Conservation (phyloP, 1,140 invertebrate genomes). For the Elysia chlorotica region DNA sequence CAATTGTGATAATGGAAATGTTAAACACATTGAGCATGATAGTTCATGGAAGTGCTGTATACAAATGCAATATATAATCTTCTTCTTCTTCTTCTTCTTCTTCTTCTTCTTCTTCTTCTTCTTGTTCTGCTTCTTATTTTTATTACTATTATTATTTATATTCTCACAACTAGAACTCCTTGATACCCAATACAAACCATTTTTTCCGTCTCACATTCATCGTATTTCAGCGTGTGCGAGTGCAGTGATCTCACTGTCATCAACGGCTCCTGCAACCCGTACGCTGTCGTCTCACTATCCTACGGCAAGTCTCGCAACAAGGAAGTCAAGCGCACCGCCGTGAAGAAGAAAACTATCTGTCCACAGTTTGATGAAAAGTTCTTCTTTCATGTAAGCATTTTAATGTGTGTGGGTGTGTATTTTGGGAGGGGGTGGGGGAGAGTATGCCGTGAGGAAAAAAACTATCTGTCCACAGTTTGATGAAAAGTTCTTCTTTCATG, state of each 20-base stretch:
- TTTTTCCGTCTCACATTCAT: background rate
- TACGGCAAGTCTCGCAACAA: slow-evolving; percentile 72
- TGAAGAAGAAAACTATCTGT: background rate
- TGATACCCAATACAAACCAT: background rate
- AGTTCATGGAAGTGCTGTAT: too few species aligned
- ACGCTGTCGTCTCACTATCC: slow-evolving; percentile 78
- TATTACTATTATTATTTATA: background rate
- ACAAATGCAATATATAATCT: too few species aligned
- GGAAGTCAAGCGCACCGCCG: background rate
- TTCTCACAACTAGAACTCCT: background rate
- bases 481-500: slow-evolving; percentile 86
- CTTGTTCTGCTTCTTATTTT: background rate
- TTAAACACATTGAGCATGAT: too few species aligned
- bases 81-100: background rate
- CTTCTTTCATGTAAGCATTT: background rate
- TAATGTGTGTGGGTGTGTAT: background rate
- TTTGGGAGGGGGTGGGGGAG: slow-evolving; percentile 76
- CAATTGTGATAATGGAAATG: too few species aligned
- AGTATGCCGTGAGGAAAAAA: slow-evolving; percentile 88
- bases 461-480: slow-evolving; percentile 87
- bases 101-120: background rate
- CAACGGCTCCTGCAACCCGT: slow-evolving; percentile 89
- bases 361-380: background rate
- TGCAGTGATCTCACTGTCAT: slow-evolving; percentile 86
- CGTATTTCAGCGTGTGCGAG: slow-evolving; percentile 65